Base-by-base conservation (phyloP, 1,140 invertebrate genomes). In the Aradophagus sp. region DNA sequence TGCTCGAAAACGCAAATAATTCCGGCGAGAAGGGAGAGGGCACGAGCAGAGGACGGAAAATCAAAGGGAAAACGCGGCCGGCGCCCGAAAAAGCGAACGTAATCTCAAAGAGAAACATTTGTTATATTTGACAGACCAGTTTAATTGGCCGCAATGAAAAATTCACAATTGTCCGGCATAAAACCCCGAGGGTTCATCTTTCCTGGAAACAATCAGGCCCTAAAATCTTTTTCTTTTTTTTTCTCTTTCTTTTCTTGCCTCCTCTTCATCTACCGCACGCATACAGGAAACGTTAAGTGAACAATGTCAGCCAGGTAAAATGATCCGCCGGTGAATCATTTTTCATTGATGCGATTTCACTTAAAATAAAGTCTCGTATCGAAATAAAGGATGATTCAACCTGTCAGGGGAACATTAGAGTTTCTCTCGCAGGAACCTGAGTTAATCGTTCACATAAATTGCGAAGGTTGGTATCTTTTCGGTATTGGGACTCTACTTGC, bases 141-240 rank as follows among this genome's bases (percentile, higher is more conserved):
- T 67, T 67, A 67, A 67, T 67, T 67, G 63, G n/a, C n/a, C n/a
- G 39, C 53, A 68, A 68, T 68, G 55, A 61, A 68, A 67, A 53
- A 55, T 53, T 34, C 27, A n/a, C 63, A 67, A 52, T 67, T 67
- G 45, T 67, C 23, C 34, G 13, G n/a, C 39, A 45, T 59, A 39
- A 66, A 59, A 45, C 45, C 45, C 11, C 17, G 0, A n/a, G 20
- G 11, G 63, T 45, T 53, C 38, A 67, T 59, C 23, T 66, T 66
- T 67, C 65, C 12, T 20, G 48, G 65, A 59, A 68, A 61, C 65
- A 59, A 68, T 68, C 63, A 44, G 53, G 23, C 47, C 55, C 48
- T 50, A 68, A 61, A 59, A 68, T 38, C 32, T 45, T 67, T 66
- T 58, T n/a, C n/a, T n/a, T n/a, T n/a, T n/a, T n/a, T n/a, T n/a